Evolutionary conservation across 2,888 invertebrate genomes (phyloP).

Genomic region (Anoplius nigerrimus): DNA sequence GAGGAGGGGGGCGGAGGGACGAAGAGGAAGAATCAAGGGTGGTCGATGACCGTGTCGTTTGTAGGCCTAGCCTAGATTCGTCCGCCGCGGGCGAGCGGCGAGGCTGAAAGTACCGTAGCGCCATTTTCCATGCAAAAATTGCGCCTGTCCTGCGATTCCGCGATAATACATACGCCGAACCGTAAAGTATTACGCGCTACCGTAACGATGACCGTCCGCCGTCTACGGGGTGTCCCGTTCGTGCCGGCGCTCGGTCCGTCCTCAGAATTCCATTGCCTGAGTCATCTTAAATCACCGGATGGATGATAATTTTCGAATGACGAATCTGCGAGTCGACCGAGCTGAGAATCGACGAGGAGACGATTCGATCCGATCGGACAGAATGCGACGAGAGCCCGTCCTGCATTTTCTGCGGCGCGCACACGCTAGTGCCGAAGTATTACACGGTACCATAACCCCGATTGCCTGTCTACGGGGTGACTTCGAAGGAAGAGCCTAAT

Average conservation of each 20-base stretch:
- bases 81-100: constrained; percentile 55
- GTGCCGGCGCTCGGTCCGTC: background rate
- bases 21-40: constrained; percentile 48
- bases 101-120: constrained; percentile 69
- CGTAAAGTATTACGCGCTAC: constrained; percentile 74
- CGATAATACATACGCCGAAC: constrained; percentile 69
- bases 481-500: constrained; percentile 24
- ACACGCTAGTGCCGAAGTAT: constrained; percentile 53
- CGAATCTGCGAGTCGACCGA: too few species aligned
- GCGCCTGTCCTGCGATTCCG: constrained; percentile 64
- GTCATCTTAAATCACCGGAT: too few species aligned
- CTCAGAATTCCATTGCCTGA: too few species aligned
- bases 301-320: too few species aligned
- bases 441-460: constrained; percentile 62
- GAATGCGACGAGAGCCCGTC: constrained; percentile 16
- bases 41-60: constrained; percentile 60
- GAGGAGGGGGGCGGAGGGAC: constrained; percentile 12
- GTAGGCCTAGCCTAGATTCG: constrained; percentile 65
- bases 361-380: background rate
- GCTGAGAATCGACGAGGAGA: too few species aligned
- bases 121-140: constrained; percentile 67
- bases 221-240: constrained; percentile 65
- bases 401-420: constrained; percentile 35
- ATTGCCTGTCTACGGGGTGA: constrained; percentile 50
- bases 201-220: constrained; percentile 71